Evolutionary conservation across 2,888 invertebrate species (phyloP).

Genomic region (Drosophila merina): DNA sequence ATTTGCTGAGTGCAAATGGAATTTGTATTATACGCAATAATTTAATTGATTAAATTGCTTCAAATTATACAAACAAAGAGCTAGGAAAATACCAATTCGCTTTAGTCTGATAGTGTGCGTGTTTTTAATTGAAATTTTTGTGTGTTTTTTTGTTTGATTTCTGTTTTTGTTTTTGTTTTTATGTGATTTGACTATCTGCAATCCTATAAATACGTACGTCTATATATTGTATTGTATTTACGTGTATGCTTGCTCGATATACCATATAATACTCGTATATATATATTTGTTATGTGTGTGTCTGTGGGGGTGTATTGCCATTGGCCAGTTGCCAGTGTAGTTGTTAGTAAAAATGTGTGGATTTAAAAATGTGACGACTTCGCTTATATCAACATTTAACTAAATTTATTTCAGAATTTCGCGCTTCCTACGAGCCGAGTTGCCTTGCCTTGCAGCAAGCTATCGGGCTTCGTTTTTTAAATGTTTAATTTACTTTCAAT

Average conservation of each 20-base stretch:
- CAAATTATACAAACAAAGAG: slow-evolving; percentile 41
- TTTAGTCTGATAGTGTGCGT: slow-evolving; percentile 23
- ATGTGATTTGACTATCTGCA: slow-evolving; percentile 41
- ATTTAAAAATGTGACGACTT: slow-evolving; percentile 57
- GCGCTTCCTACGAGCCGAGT: slow-evolving; percentile 68
- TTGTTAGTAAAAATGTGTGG: slow-evolving; percentile 49
- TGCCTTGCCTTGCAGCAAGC: slow-evolving; percentile 40
- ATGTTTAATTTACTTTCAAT: slow-evolving; percentile 46
- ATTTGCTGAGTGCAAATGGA: slow-evolving; percentile 8
- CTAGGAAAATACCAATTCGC: slow-evolving; percentile 32
- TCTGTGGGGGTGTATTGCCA: slow-evolving; percentile 33
- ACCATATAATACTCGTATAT: slow-evolving; percentile 7
- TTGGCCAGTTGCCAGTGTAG: slow-evolving; percentile 8
- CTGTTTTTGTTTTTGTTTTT: slow-evolving; percentile 12
- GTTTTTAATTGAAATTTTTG: slow-evolving; percentile 44
- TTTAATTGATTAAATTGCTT: slow-evolving; percentile 39
- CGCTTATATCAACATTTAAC: slow-evolving; percentile 61
- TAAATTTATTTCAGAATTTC: slow-evolving; percentile 82
- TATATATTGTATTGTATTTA: slow-evolving; percentile 17
- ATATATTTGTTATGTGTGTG: slow-evolving; percentile 27
- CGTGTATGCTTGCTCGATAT: slow-evolving; percentile 39
- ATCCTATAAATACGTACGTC: slow-evolving; percentile 23
- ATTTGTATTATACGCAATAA: slow-evolving; percentile 27
- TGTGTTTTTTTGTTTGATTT: slow-evolving; percentile 22
- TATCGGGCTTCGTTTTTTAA: slow-evolving; percentile 34